Base-by-base conservation (phyloP, 2,113 vertebrate genomes). In the Anhinga anhinga region DNA sequence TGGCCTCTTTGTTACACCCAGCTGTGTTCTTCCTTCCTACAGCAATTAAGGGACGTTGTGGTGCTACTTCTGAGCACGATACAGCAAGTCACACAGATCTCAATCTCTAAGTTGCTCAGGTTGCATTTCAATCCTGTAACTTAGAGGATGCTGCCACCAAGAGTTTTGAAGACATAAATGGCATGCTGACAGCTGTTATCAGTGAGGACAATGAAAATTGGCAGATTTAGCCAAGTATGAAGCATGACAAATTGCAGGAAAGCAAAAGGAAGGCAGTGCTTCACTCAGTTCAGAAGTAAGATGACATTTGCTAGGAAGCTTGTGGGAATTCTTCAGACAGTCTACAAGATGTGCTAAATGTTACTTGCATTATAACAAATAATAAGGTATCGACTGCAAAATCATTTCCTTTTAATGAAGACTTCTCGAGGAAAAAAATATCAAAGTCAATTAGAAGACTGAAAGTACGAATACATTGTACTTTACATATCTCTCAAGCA, bases 91-190 rank as follows among this genome's bases (percentile, higher is more conserved):
- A 49, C 49, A 38, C 27, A 36, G 69, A 91, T n/a, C 50, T 76
- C 50, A 96, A 56, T 16, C 34, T 49, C 29, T 3, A 61, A 72
- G 29, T 76, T 61, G 65, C 42, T 47, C 78, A 10, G 62, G 91
- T 42, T 30, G 67, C 58, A 52, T 40, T 84, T 59, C 76, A 90
- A 71, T 77, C 42, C 69, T 15, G 77, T 84, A 94, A 45, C 93
- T 79, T 92, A 90, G 90, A 96, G 91, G 97, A 96, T 98, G 97
- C 97, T 97, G 96, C 94, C 92, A 97, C 90, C 72, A 85, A 91
- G 96, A 97, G 95, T 95, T 89, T 4, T 63, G 70, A 63, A 97
- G 91, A 50, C 71, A 86, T 17, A 70, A 97, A 83, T n/a, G 89
- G 69, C 55, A 55, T 1, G 7, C 90, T 96, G 97, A 93, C 90